Evolutionary conservation across 1,140 invertebrate species (phyloP).

Genomic region (Cydia strobilella): DNA sequence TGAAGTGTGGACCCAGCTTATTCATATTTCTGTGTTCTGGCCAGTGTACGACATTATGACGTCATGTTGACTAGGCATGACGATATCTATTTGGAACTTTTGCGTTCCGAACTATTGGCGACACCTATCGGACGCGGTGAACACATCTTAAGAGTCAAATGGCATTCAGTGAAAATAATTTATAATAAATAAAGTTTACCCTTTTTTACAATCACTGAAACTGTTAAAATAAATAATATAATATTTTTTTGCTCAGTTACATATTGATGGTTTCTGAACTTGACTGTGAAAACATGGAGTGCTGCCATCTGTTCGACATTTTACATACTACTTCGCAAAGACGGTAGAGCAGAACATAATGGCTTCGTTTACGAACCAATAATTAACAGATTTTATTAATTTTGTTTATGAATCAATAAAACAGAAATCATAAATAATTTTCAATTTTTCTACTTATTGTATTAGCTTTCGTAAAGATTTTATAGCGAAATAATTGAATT

Average conservation of each 20-base stretch:
- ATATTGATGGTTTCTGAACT: constrained; percentile 16
- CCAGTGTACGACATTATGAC: constrained; percentile 1
- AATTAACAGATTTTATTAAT: neutral
- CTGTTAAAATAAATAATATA: neutral
- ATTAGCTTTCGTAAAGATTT: neutral
- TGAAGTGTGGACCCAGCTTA: too few species aligned
- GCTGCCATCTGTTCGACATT: constrained; percentile 1
- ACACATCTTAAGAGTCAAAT: neutral
- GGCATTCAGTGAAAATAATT: neutral
- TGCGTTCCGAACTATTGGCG: neutral
- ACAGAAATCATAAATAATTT: neutral
- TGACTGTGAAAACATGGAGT: constrained; percentile 8
- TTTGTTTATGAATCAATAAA: neutral
- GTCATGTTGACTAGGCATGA: neutral
- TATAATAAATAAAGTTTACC: neutral
- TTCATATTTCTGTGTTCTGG: too few species aligned
- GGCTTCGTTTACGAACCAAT: neutral
- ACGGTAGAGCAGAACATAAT: neutral
- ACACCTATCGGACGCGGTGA: neutral
- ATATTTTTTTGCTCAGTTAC: neutral
- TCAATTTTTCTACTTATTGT: neutral
- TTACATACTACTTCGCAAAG: neutral
- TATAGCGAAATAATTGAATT: neutral
- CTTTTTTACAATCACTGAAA: neutral
- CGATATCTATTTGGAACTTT: neutral